phyloP scores from a whole-genome alignment of 1,140 invertebrate genomes.

The Lepidotrigona ventralis region DNA sequence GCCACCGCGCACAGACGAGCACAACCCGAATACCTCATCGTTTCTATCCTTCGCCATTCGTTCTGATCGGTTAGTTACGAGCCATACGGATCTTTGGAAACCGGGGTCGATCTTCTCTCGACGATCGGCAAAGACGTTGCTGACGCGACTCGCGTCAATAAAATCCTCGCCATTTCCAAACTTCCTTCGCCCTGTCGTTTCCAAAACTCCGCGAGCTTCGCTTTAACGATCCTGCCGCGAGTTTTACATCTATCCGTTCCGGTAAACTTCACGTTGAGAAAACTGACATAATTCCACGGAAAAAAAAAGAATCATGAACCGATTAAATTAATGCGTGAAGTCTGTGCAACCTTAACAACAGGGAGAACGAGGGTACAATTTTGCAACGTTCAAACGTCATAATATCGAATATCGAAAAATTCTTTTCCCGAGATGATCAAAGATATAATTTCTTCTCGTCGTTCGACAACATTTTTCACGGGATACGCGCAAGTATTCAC shows the following conservation, averaged over 20 bases:
- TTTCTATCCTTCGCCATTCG: conserved; percentile 37
- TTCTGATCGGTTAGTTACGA: conserved; percentile 42
- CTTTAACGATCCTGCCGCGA: background rate
- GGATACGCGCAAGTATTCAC: no score
- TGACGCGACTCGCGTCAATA: background rate
- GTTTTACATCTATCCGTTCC: background rate
- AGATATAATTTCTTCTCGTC: no score
- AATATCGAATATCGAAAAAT: no score
- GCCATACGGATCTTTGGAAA: conserved; percentile 38
- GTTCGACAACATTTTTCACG: no score
- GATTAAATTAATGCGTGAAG: no score
- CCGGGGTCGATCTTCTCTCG: conserved; percentile 5
- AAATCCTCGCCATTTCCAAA: background rate
- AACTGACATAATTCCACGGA: no score
- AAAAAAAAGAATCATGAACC: no score
- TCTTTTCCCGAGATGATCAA: no score
- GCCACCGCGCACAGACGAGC: conserved; percentile 26
- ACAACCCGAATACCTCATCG: conserved; percentile 38
- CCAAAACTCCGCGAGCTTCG: background rate
- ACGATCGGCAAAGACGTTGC: background rate
- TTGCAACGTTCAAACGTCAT: no score
- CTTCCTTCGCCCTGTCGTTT: background rate
- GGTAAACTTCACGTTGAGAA: no score
- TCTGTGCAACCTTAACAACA: no score
- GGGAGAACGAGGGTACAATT: no score